Conservation (phyloP, 2,797 vertebrate genomes). For the Chlorospingus semifuscus region DNA sequence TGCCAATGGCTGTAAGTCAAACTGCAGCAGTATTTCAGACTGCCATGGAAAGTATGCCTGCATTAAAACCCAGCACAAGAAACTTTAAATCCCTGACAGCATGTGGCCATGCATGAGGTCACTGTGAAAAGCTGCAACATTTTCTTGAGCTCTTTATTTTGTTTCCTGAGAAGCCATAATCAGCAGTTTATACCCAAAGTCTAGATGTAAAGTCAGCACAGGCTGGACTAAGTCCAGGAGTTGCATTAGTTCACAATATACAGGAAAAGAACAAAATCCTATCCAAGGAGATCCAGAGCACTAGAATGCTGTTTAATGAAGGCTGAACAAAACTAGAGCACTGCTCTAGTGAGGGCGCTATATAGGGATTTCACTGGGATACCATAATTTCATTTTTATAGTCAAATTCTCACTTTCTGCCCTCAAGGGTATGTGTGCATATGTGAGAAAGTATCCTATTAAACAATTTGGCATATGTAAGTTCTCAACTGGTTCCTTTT, state of each 20-base stretch:
- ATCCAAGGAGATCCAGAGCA: background rate
- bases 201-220: constrained; percentile 21
- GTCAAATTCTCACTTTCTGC: constrained; percentile 14
- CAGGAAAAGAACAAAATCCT: constrained; percentile 23
- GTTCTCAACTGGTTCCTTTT: background rate
- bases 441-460: background rate
- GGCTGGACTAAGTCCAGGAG: constrained; percentile 41
- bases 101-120: constrained; percentile 40
- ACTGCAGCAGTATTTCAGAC: constrained; percentile 33
- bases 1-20: constrained; percentile 21
- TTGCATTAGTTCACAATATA: constrained; percentile 33
- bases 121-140: constrained; percentile 16
- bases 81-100: constrained; percentile 51
- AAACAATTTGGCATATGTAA: constrained; percentile 6
- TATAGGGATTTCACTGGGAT: background rate
- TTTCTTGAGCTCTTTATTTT: constrained; percentile 32
- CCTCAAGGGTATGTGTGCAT: background rate
- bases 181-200: constrained; percentile 12
- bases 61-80: constrained; percentile 33
- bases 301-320: background rate
- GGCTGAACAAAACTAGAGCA: background rate
- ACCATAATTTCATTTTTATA: constrained; percentile 27
- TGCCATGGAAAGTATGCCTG: constrained; percentile 39
- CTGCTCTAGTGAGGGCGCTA: background rate
- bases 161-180: constrained; percentile 18